These are phyloP conservation scores for Datnioides undecimradiatus DNA, from an alignment of 2,113 vertebrate genomes.

Conservation along the genomic window DNA sequence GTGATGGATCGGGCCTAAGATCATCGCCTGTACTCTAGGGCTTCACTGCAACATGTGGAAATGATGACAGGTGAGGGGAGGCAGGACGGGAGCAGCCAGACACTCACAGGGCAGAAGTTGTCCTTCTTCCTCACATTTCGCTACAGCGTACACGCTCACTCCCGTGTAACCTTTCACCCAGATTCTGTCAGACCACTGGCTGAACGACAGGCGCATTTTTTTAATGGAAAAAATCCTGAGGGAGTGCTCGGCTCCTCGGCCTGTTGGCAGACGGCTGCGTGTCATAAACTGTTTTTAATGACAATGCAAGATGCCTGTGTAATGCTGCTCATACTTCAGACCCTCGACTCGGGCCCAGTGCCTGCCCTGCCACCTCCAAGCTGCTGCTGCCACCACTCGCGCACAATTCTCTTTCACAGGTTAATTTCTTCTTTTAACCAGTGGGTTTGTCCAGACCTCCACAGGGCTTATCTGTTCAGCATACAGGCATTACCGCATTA, in stretches of 20 bases:
- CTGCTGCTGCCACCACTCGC: background rate
- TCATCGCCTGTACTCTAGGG: slow-evolving; percentile 59
- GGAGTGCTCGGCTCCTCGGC: slow-evolving; percentile 43
- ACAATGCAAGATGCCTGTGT: slow-evolving; percentile 77
- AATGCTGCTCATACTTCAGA: slow-evolving; percentile 58
- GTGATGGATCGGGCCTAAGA: slow-evolving; percentile 70
- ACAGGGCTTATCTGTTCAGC: slow-evolving; percentile 56
- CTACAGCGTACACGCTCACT: slow-evolving; percentile 20
- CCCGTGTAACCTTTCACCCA: slow-evolving; percentile 79
- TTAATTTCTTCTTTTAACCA: slow-evolving; percentile 16
- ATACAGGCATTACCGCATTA: slow-evolving; percentile 38
- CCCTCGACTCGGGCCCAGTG: slow-evolving; percentile 12
- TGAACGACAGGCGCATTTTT: slow-evolving; percentile 48
- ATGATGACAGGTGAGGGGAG: slow-evolving; percentile 23
- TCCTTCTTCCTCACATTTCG: slow-evolving; percentile 33
- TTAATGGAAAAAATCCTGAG: slow-evolving; percentile 74
- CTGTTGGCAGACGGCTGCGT: slow-evolving; percentile 67
- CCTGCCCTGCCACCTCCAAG: background rate
- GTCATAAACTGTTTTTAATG: slow-evolving; percentile 80
- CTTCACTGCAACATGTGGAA: slow-evolving; percentile 55
- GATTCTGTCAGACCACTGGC: slow-evolving; percentile 66
- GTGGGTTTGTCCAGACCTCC: slow-evolving; percentile 52
- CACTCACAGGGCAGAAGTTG: background rate
- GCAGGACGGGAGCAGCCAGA: slow-evolving; percentile 17
- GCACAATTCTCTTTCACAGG: slow-evolving; percentile 28